Evolutionary conservation across 2,888 invertebrate species (phyloP), one percentile per base, ranked within the genome.

Genomic region (Synanthedon vespiformis): DNA sequence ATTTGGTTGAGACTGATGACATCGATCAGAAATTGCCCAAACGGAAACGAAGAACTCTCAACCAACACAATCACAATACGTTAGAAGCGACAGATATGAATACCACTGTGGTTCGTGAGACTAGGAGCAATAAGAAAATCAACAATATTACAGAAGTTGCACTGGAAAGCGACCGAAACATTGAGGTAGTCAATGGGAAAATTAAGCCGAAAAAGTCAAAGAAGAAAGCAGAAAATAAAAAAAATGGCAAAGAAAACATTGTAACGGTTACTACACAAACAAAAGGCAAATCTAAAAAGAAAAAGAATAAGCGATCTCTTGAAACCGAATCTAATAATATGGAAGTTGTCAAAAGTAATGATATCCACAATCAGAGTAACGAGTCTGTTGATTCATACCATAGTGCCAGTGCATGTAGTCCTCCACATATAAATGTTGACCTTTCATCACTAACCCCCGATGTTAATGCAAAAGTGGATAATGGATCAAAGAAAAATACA

Each of bases 321-420:
- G 65, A 64, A 8, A 55, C 60, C 2, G 10, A 34, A 34, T 34
- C 8, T 34, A 34, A 34, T 34, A 34, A 8, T 34, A 10, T 34
- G 34, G 34, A 10, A 34, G 52, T 62, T 22, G 56, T 65, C 40
- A 67, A 74, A 49, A 63, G 67, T 51, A 53, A 58, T 47, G 52
- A 51, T 22, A 13, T 51, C 14, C 40, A 65, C 4, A 72, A 77
- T 53, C 66, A 61, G 41, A 73, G 69, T 51, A 65, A 64, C 53
- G 59, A 60, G 34, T 81, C 82, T 10, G 51, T 61, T n/a, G 82
- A 83, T 40, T 83, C 84, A 13, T 83, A 77, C 53, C 75, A 83
- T 54, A 84, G 81, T 56, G 83, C 83, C 75, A 74, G 77, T 3
- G 77, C 34, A 34, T 34, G 8, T 34, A 34, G 34, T 34, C 34